phyloP scores from a whole-genome alignment of 2,797 vertebrate species.

The Parambassis ranga region DNA sequence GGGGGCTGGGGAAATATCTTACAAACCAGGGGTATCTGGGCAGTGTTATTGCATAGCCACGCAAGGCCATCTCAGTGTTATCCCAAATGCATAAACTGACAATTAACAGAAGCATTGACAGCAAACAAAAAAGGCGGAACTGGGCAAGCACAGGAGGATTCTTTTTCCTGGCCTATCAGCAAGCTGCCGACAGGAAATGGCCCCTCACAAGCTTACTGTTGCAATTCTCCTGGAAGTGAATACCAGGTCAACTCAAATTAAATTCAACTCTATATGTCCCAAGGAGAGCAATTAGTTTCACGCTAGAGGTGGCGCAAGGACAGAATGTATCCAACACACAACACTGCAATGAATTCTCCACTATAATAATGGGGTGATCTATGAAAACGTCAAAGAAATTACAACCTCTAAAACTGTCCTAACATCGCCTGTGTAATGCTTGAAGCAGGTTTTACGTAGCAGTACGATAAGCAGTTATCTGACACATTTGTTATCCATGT shows the following conservation, averaged over 20 bases:
- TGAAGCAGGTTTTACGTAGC: slow-evolving; percentile 12
- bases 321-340: slow-evolving; percentile 43
- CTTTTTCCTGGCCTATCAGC: slow-evolving; percentile 35
- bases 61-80: no score
- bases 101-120: slow-evolving; percentile 53
- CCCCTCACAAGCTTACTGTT: slow-evolving; percentile 45
- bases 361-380: slow-evolving; percentile 63
- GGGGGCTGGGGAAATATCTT: slow-evolving; percentile 26
- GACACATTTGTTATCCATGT: neutral
- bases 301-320: slow-evolving; percentile 64
- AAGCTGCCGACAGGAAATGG: slow-evolving; percentile 46
- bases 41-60: no score
- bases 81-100: slow-evolving; percentile 43
- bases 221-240: slow-evolving; percentile 51
- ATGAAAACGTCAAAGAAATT: slow-evolving; percentile 63
- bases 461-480: neutral
- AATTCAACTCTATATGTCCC: slow-evolving; percentile 73
- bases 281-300: slow-evolving; percentile 76
- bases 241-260: slow-evolving; percentile 69
- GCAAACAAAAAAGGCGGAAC: slow-evolving; percentile 55
- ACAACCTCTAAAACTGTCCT: slow-evolving; percentile 29
- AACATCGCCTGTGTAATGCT: slow-evolving; percentile 17
- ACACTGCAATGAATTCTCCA: slow-evolving; percentile 60
- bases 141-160: slow-evolving; percentile 17
- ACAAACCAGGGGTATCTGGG: slow-evolving; percentile 20